A percentile compares a stretch with the other conserved stretches of the same genome.
Conservation (phyloP, 2,888 invertebrate species). For the Apotomis turbidana region DNA sequence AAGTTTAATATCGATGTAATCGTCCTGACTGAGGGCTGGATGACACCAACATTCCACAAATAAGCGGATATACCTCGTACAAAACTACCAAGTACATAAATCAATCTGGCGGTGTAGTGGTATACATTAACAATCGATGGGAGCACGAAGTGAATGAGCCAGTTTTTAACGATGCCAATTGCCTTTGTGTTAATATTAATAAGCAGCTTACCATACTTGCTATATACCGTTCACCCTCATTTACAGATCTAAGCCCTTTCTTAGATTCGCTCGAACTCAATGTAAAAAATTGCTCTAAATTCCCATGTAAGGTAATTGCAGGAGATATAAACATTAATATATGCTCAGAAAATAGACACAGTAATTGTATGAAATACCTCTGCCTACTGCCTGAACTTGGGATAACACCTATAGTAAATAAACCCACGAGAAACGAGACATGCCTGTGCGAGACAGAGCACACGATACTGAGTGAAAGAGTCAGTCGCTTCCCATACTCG, state of each 20-base stretch:
- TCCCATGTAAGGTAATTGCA: not conserved
- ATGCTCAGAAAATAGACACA: not conserved
- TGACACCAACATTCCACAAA: not conserved
- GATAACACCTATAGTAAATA: not conserved
- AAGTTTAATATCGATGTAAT: not conserved
- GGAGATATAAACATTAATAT: constrained; percentile 4
- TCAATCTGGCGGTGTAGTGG: not conserved
- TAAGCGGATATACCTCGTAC: not conserved
- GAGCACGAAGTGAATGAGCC: constrained; percentile 54
- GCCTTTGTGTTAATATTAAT: not conserved
- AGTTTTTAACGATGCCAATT: constrained; percentile 54
- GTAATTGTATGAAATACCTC: not conserved
- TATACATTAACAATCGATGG: constrained; percentile 47
- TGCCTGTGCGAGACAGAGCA: not conserved
- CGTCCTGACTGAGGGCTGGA: constrained; percentile 1
- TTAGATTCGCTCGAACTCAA: not conserved
- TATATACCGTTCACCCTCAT: not conserved
- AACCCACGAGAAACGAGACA: not conserved
- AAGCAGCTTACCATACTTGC: not conserved
- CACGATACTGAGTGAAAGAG: too few species aligned
- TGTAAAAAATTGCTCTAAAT: not conserved
- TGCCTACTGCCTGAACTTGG: not conserved
- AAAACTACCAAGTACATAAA: not conserved
- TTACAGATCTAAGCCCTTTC: not conserved
- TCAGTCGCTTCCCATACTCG: too few species aligned